Percentiles rank a stretch among this genome's conserved stretches.
Evolutionary conservation across 2,113 vertebrate genomes (phyloP).

Genomic region (Indri indri): DNA sequence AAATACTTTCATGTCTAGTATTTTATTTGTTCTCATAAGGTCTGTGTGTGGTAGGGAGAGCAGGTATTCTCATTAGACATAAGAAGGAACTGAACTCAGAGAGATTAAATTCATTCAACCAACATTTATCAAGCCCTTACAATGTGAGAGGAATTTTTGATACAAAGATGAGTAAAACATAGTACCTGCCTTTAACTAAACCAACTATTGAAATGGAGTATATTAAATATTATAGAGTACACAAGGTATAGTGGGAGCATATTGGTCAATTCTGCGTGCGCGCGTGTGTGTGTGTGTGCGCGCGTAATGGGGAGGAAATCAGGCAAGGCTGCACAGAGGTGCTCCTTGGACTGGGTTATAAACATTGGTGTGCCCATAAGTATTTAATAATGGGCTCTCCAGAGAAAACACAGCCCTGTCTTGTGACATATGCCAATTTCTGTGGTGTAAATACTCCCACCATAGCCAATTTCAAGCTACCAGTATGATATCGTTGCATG

Average conservation of each 20-base stretch:
- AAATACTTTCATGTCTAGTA: constrained; percentile 23
- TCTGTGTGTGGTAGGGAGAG: background rate
- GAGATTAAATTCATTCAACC: background rate
- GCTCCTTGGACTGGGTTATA: background rate
- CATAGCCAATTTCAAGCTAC: background rate
- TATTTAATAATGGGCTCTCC: background rate
- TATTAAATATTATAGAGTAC: background rate
- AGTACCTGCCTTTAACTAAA: constrained; percentile 9
- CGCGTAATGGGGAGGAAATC: background rate
- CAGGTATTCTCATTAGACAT: constrained; percentile 10
- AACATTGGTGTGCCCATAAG: background rate
- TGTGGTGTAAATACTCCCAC: background rate
- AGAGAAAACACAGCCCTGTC: background rate
- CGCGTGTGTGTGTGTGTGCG: background rate
- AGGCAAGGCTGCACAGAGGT: background rate
- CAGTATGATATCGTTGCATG: background rate
- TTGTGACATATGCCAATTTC: background rate
- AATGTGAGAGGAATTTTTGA: background rate
- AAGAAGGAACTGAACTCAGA: constrained; percentile 33
- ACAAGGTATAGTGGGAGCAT: background rate
- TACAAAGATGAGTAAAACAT: constrained; percentile 8
- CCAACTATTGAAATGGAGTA: background rate
- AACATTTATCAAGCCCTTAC: constrained; percentile 16
- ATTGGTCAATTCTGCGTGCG: background rate
- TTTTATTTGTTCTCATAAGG: constrained; percentile 27